Conservation (phyloP, 2,113 vertebrate species). For the Silurus meridionalis region DNA sequence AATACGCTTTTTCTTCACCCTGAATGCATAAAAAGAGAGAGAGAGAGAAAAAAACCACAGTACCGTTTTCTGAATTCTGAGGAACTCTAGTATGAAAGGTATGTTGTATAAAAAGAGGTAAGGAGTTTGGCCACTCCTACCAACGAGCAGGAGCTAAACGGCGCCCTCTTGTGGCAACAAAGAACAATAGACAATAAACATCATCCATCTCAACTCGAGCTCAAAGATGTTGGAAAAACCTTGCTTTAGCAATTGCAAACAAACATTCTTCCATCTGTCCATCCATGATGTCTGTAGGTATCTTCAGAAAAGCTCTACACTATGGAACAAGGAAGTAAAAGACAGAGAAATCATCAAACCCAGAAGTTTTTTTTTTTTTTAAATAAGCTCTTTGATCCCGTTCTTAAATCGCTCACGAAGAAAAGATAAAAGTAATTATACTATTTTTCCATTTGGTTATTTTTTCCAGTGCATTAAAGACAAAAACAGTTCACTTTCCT, state of each 20-base stretch:
- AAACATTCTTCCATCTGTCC: constrained; percentile 5
- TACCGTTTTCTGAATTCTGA: constrained; percentile 50
- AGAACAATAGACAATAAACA: constrained; percentile 14
- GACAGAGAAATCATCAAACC: constrained; percentile 31
- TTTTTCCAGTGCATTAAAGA: constrained; percentile 49
- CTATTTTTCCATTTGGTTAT: neutral
- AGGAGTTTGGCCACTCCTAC: constrained; percentile 45
- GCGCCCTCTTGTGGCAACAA: constrained; percentile 68
- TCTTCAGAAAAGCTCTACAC: constrained; percentile 69
- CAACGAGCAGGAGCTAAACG: constrained; percentile 63
- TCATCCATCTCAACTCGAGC: constrained; percentile 4
- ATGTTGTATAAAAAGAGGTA: constrained; percentile 75
- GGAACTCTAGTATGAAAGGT: constrained; percentile 70
- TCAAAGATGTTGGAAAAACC: neutral
- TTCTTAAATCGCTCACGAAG: neutral
- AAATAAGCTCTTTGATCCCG: neutral
- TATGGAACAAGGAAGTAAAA: constrained; percentile 64
- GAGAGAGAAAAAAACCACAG: constrained; percentile 56
- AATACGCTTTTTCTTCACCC: neutral
- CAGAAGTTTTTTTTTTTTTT: constrained; percentile 32
- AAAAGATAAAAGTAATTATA: neutral
- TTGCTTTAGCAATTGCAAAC: neutral
- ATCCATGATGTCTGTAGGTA: constrained; percentile 71
- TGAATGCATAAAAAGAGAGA: constrained; percentile 19
- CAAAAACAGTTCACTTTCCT: constrained; percentile 7